Base-by-base conservation (phyloP, 2,797 vertebrate species). In the Nannoperca australis region DNA sequence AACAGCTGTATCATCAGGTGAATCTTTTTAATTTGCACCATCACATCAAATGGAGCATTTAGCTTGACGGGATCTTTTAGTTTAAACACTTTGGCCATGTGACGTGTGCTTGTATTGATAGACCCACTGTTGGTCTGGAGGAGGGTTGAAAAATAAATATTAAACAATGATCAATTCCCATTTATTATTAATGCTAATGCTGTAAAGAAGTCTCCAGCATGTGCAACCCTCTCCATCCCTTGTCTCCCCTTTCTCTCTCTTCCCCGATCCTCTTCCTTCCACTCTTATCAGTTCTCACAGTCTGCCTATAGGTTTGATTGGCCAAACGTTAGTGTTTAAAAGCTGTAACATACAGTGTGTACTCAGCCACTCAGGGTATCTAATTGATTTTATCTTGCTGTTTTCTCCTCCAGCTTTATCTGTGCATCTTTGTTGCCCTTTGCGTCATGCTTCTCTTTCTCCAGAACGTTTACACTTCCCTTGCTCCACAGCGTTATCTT, bases 371-470 rank as follows among this genome's bases (percentile, higher is more conserved):
- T 44, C 5, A 2, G 73, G 73, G 50, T 42, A 73, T 88, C 61
- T 54, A 55, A 85, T 64, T 40, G 49, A 87, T 87, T 81, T 64
- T 72, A 82, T 88, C 64, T 70, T n/a, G 59, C 44, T 32, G 14
- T 76, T 74, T 50, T 74, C 42, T 66, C 71, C 53, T 51, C 18
- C 50, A 70, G 49, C 59, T 69, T 66, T 81, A 85, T 87, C 73
- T 50, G 75, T 68, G 70, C 66, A 79, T 89, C 76, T 84, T 18
- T 45, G 70, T 63, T 84, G 82, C 76, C 74, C 72, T 86, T 85
- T 76, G 71, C 85, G 81, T 88, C 68, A 81, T 77, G 78, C 78
- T 61, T 59, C 63, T 79, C 36, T 87, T 84, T 71, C 71, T 64
- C 10, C 71, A 51, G 1, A 75, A 50, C 22, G 18, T 79, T 79